Conservation (phyloP, 1,140 invertebrate species). For the Eueides isabella region DNA sequence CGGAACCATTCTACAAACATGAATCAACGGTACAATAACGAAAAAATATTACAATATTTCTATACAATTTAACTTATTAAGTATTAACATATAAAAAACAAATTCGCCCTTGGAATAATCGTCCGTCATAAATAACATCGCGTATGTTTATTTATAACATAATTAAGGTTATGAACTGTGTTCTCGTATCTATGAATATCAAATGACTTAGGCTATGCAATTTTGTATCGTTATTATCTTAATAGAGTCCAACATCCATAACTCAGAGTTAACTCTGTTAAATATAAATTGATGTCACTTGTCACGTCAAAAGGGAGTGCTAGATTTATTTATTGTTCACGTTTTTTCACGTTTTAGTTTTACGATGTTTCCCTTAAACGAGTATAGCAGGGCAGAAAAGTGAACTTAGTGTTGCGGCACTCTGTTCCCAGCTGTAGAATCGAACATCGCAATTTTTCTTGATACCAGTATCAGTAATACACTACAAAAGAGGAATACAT, state of each 20-base stretch:
- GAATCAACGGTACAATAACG: neutral
- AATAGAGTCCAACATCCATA: slow-evolving; percentile 7
- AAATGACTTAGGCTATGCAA: slow-evolving; percentile 15
- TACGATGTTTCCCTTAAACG: neutral
- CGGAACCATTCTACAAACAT: neutral
- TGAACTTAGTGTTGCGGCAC: neutral
- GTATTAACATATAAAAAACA: neutral
- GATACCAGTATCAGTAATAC: neutral
- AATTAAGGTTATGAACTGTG: neutral
- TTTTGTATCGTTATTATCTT: slow-evolving; percentile 22
- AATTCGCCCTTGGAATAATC: neutral
- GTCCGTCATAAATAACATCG: neutral
- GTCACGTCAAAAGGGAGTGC: neutral
- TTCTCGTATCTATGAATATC: slow-evolving; percentile 15
- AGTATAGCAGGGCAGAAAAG: too few relatives aligned
- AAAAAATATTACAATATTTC: neutral
- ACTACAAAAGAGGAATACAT: too few relatives aligned
- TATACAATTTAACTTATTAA: neutral
- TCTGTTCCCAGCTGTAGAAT: neutral
- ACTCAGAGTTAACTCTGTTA: neutral
- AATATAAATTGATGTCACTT: neutral
- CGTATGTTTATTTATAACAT: slow-evolving; percentile 14
- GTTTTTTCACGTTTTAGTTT: neutral
- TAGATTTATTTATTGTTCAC: neutral
- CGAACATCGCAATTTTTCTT: neutral